A percentile compares a stretch with the other conserved stretches of the same genome.
Evolutionary conservation across 2,797 vertebrate genomes (phyloP).

Genomic region (Phalloptychus januarius): DNA sequence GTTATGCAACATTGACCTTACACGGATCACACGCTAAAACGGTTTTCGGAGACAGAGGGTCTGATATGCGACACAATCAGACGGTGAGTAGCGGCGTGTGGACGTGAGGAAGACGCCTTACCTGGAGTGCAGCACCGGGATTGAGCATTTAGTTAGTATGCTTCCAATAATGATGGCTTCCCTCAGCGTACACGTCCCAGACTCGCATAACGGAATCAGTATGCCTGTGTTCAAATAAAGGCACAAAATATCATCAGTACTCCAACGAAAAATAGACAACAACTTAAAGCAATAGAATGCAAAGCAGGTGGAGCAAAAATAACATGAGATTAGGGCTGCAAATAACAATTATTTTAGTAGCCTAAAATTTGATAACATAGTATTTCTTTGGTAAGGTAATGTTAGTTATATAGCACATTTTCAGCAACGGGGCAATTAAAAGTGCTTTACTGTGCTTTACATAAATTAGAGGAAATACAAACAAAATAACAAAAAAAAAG

Average conservation of each 20-base stretch:
- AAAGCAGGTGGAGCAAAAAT: not conserved
- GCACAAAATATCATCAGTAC: not conserved
- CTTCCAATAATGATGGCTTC: conserved; percentile 96
- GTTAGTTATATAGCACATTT: too few relatives aligned
- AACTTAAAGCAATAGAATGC: not conserved
- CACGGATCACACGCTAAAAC: not conserved
- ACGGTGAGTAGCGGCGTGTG: not conserved
- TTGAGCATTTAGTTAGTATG: conserved; percentile 94
- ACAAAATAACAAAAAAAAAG: too few relatives aligned
- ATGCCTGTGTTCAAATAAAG: conserved; percentile 83
- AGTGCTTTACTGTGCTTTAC: too few relatives aligned
- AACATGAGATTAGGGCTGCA: not conserved
- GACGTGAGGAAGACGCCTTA: conserved; percentile 62
- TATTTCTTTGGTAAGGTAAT: not conserved
- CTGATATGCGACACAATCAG: not conserved
- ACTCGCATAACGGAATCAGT: conserved; percentile 93
- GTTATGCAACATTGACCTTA: conserved; percentile 39
- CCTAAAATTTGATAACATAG: not conserved
- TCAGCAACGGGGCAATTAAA: too few relatives aligned
- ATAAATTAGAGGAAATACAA: too few relatives aligned
- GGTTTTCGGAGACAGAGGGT: not conserved
- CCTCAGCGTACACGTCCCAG: conserved; percentile 93
- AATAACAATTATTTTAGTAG: not conserved
- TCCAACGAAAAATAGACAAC: not conserved
- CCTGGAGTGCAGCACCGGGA: conserved; percentile 97